phyloP scores from a whole-genome alignment of 2,797 vertebrate species.

The Hemitrygon akajei region DNA sequence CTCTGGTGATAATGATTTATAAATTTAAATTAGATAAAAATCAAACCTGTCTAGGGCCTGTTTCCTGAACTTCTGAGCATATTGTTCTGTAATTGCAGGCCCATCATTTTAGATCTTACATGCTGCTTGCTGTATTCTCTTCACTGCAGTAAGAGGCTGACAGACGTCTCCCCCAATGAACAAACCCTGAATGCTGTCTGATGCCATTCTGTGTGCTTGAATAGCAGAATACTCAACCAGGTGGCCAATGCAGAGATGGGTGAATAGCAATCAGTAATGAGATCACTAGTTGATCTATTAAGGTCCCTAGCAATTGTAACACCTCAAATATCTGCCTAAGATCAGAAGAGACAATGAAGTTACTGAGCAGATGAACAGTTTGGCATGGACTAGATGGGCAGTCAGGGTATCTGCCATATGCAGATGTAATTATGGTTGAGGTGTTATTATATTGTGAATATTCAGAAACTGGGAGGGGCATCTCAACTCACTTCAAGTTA shows the following conservation, averaged over 20 bases:
- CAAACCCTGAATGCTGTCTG: too few species aligned
- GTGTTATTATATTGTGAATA: neutral
- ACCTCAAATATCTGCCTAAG: too few species aligned
- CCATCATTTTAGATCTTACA: neutral
- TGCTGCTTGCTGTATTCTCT: neutral
- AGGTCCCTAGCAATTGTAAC: neutral
- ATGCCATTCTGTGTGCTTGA: too few species aligned
- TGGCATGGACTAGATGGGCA: too few species aligned
- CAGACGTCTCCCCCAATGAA: too few species aligned
- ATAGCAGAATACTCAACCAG: neutral
- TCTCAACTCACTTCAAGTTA: neutral
- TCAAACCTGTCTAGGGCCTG: neutral
- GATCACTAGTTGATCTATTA: neutral
- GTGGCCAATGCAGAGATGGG: neutral
- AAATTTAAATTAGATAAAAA: neutral
- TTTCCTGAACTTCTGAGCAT: neutral
- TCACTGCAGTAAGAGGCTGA: neutral
- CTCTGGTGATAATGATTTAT: neutral
- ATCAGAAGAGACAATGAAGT: neutral
- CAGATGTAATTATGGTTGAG: neutral
- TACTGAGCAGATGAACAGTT: too few species aligned
- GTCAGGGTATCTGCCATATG: neutral
- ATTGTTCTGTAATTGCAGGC: neutral
- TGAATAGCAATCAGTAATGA: neutral
- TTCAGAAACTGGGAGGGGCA: neutral